Base-by-base conservation (phyloP, 2,113 vertebrate genomes). In the Cololabis saira region DNA sequence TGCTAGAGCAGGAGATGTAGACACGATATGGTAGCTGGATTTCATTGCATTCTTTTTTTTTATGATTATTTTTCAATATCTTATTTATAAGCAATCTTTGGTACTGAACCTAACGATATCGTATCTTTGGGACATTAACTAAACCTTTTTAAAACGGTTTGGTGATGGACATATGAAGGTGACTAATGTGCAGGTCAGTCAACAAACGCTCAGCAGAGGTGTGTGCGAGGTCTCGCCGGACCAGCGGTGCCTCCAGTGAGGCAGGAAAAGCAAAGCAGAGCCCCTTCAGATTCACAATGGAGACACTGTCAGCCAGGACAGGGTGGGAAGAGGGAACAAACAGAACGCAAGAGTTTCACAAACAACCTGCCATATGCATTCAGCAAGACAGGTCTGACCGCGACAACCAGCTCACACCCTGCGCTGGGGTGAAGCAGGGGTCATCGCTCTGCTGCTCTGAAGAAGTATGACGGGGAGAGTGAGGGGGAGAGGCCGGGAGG, bases 331-430 rank as follows among this genome's bases (percentile, higher is more conserved):
- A 44, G 77, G 73, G 76, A 83, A 90, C 88, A 91, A 91, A 90
- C 87, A 90, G 53, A 66, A 76, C 86, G 68, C 68, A 76, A 81
- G 86, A 70, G 87, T 83, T 90, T 86, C 85, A 86, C 89, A 90
- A 91, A 90, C 88, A 92, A 86, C 71, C 82, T 89, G 87, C 88
- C 90, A 87, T 42, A 74, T 76, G 82, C 74, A 87, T 92, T 90
- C 83, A 89, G 73, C 53, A 56, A 82, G 85, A 92, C 90, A 88
- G 87, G 87, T 89, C 76, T 61, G 71, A 83, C 84, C 73, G 66
- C 80, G 82, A 81, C 64, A 44, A 67, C 62, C 54, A 17, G 68
- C 80, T 82, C 73, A 74, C 80, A 70, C 77, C 74, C 82, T 71
- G 67, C 11, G 24, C 59, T 64, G 16, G 52, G 89, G 80, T 90